Conservation (phyloP, 1,140 invertebrate species). For the Melitaea cinxia region DNA sequence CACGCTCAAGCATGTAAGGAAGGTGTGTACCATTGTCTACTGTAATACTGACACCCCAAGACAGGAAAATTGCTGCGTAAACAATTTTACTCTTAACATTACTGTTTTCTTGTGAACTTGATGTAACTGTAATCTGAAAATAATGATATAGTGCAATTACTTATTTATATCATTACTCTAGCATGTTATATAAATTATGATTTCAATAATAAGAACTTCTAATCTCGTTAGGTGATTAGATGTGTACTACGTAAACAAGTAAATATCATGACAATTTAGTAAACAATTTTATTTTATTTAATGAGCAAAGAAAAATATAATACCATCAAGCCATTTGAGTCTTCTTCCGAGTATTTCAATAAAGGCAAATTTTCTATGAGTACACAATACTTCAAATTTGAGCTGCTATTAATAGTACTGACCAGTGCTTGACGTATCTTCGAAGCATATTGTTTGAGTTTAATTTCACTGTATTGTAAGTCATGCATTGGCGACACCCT, state of each 20-base stretch:
- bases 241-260: too few relatives aligned
- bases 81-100: conserved; percentile 47
- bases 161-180: too few relatives aligned
- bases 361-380: conserved; percentile 56
- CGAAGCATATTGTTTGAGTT: conserved; percentile 74
- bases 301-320: too few relatives aligned
- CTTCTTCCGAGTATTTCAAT: conserved; percentile 69
- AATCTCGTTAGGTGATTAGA: too few relatives aligned
- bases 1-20: conserved; percentile 71
- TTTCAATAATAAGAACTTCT: too few relatives aligned
- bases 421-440: conserved; percentile 70
- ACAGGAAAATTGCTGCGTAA: conserved; percentile 66
- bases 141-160: conserved; percentile 1
- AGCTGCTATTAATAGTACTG: conserved; percentile 46
- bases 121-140: conserved; percentile 62
- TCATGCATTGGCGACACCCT: conserved; percentile 71
- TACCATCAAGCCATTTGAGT: conserved; percentile 66
- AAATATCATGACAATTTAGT: too few relatives aligned
- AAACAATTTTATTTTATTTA: too few relatives aligned
- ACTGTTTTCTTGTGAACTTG: conserved; percentile 40
- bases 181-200: too few relatives aligned
- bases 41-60: conserved; percentile 60
- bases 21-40: conserved; percentile 58
- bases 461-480: conserved; percentile 62
- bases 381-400: conserved; percentile 56